These are phyloP conservation scores for Arge pagana DNA, from an alignment of 2,888 invertebrate genomes.

Conservation along the genomic window DNA sequence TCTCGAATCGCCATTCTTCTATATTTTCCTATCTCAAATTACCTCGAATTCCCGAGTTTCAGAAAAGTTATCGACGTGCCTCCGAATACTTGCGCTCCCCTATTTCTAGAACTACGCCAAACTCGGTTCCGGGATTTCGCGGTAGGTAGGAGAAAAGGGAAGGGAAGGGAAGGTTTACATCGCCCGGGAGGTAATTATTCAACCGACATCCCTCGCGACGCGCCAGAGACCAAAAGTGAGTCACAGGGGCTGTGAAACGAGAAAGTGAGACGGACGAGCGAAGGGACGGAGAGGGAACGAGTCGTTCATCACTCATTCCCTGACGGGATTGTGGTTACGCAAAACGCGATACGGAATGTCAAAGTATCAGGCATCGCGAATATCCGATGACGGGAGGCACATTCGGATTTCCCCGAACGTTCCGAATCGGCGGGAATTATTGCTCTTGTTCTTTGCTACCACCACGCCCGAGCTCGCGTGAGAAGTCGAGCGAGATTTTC, in stretches of 20 bases:
- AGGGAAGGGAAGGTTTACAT: slow-evolving; percentile 43
- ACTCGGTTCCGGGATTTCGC: slow-evolving; percentile 53
- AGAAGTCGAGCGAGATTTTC: no score
- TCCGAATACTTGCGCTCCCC: background rate
- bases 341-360: no score
- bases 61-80: slow-evolving; percentile 1
- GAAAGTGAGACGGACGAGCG: slow-evolving; percentile 32
- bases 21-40: no score
- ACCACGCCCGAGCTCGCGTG: no score
- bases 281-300: slow-evolving; percentile 25
- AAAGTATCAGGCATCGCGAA: no score
- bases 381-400: no score
- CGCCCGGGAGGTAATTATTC: slow-evolving; percentile 56
- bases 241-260: slow-evolving; percentile 8
- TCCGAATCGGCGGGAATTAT: no score
- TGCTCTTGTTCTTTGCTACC: no score
- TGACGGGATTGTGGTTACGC: slow-evolving; percentile 21
- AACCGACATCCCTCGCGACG: slow-evolving; percentile 52
- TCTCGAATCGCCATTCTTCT: background rate
- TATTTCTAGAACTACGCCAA: slow-evolving; percentile 32
- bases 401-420: no score
- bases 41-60: no score
- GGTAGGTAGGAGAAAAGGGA: no score
- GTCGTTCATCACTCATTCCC: slow-evolving; percentile 50
- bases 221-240: slow-evolving; percentile 36